phyloP scores from a whole-genome alignment of 2,888 invertebrate genomes.

The Gymnocheta viridis region DNA sequence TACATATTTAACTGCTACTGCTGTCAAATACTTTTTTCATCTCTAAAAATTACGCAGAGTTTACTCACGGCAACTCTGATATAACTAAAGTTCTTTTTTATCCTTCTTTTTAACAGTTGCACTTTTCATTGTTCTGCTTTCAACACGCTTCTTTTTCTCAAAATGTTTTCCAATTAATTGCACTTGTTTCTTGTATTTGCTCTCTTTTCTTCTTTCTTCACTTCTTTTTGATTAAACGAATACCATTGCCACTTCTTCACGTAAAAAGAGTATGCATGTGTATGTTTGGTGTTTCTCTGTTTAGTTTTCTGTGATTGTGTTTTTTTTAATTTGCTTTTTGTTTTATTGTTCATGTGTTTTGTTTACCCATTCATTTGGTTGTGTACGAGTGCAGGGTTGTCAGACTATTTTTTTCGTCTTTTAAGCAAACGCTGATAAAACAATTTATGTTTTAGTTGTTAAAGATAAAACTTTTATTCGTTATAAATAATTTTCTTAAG shows the following conservation, averaged over 20 bases:
- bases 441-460: too few species aligned
- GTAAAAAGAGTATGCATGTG: not conserved
- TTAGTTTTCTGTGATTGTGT: not conserved
- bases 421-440: too few species aligned
- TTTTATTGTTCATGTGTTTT: slow-evolving; percentile 23
- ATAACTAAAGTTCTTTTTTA: not conserved
- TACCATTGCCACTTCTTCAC: slow-evolving; percentile 18
- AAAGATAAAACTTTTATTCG: too few species aligned
- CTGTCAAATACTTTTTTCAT: too few species aligned
- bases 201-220: slow-evolving; percentile 31
- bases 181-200: slow-evolving; percentile 64
- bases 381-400: not conserved
- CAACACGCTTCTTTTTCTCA: slow-evolving; percentile 49
- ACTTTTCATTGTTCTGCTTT: slow-evolving; percentile 36
- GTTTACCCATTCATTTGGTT: slow-evolving; percentile 15
- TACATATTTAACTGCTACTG: too few species aligned
- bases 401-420: too few species aligned
- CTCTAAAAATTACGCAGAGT: not conserved
- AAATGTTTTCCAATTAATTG: slow-evolving; percentile 55
- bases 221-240: slow-evolving; percentile 30
- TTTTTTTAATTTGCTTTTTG: not conserved
- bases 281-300: not conserved
- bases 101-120: slow-evolving; percentile 18
- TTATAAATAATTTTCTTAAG: too few species aligned
- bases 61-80: slow-evolving; percentile 4